These are phyloP conservation scores for Tetranychus piercei DNA, from an alignment of 2,888 invertebrate genomes.

Conservation along the genomic window DNA sequence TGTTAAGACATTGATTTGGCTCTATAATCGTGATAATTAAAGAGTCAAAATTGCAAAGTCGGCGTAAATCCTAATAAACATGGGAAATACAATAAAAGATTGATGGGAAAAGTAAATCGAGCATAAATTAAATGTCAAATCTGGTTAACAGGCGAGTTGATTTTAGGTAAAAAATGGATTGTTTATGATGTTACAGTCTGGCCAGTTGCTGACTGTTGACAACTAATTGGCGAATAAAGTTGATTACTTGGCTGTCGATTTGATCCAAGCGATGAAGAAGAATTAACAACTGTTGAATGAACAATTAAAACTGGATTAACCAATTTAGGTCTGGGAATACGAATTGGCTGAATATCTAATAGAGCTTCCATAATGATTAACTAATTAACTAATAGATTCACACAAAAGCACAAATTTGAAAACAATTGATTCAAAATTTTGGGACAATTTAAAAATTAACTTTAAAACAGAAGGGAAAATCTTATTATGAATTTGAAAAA, in stretches of 20 bases:
- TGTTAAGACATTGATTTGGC: too few species aligned
- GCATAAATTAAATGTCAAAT: too few species aligned
- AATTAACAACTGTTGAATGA: neutral
- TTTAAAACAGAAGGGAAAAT: neutral
- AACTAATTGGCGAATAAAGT: neutral
- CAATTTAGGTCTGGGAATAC: constrained; percentile 67
- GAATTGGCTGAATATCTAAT: constrained; percentile 62
- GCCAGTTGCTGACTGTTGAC: neutral
- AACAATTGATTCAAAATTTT: neutral
- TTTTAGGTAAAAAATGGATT: neutral
- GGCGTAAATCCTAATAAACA: too few species aligned
- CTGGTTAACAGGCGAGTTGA: too few species aligned
- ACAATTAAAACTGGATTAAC: constrained; percentile 10
- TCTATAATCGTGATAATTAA: too few species aligned
- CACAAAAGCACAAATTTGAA: neutral
- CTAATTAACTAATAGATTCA: neutral
- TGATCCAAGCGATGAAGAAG: neutral
- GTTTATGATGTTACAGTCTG: neutral
- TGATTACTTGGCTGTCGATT: neutral
- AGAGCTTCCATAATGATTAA: constrained; percentile 52
- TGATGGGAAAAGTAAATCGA: too few species aligned
- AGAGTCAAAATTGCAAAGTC: too few species aligned
- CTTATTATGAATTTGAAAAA: neutral
- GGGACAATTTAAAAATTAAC: neutral
- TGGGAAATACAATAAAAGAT: too few species aligned